These are phyloP conservation scores for Sebastes matsubarae DNA, from an alignment of 2,797 vertebrate genomes.

Conservation along the genomic window DNA sequence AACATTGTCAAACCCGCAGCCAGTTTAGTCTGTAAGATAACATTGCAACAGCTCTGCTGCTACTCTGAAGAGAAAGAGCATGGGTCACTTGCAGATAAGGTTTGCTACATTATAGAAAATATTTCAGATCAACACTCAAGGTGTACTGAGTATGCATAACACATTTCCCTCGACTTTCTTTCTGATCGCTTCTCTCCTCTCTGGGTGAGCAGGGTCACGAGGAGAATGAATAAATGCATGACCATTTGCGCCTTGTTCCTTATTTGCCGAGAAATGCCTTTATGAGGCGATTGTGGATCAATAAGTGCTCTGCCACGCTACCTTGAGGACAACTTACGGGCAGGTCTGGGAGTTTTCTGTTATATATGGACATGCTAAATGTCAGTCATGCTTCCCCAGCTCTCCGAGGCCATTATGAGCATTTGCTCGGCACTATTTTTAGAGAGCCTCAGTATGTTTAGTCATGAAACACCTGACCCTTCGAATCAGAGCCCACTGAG, in stretches of 20 bases:
- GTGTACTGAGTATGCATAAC: slow-evolving; percentile 11
- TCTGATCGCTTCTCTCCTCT: slow-evolving; percentile 19
- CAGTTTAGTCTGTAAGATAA: not conserved
- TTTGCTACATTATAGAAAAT: not conserved
- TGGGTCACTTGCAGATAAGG: not conserved
- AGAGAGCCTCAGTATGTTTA: slow-evolving; percentile 71
- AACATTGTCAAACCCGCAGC: not conserved
- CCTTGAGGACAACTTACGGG: slow-evolving; percentile 53
- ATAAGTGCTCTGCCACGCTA: slow-evolving; percentile 54
- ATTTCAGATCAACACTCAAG: slow-evolving; percentile 10
- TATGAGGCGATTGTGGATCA: slow-evolving; percentile 66
- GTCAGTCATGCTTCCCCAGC: slow-evolving; percentile 65
- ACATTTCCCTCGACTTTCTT: slow-evolving; percentile 5
- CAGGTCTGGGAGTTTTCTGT: slow-evolving; percentile 58
- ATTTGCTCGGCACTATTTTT: slow-evolving; percentile 69
- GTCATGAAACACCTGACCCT: slow-evolving; percentile 75
- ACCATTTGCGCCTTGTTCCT: slow-evolving; percentile 41
- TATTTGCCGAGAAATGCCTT: slow-evolving; percentile 71
- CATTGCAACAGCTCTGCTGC: not conserved
- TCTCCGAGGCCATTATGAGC: slow-evolving; percentile 67
- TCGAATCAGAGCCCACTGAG: slow-evolving; percentile 56
- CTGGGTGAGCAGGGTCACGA: slow-evolving; percentile 20
- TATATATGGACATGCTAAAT: slow-evolving; percentile 74
- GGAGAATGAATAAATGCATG: slow-evolving; percentile 70
- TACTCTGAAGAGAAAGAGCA: not conserved